Evolutionary conservation across 2,888 invertebrate species (phyloP), one percentile per base, ranked within the genome.

Genomic region (Minunthozetes semirufus): DNA sequence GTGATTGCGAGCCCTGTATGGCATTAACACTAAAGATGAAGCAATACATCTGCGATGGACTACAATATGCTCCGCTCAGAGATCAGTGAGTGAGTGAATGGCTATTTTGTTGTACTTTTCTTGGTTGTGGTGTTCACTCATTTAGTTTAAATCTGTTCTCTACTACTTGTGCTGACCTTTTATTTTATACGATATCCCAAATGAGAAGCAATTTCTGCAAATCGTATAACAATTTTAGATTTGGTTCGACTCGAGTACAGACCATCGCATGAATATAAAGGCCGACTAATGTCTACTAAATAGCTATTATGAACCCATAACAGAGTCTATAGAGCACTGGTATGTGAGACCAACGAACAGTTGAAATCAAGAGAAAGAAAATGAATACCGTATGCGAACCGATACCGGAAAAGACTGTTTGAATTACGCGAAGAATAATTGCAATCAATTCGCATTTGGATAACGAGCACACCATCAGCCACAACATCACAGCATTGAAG

Each of bases 391-490:
- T n/a, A 19, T 50, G 17, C 4, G 50, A 50, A 27, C 27, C 33
- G 27, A 15, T 61, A 25, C 61, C 25, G 61, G 27, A 61, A 33
- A 63, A 38, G n/a, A 50, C 17, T 50, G n/a, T 63, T 63, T 63
- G 63, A 63, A 63, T 63, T 63, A n/a, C 13, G n/a, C 25, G 63
- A 33, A 11, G 33, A 63, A 63, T 63, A 63, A 63, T 63, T 63
- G 63, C 63, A 63, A 63, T 63, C 63, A 63, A 63, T 63, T 63
- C 63, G 25, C 29, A 63, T 63, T 63, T 63, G 33, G n/a, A 27
- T 63, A 63, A 63, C 33, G 63, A 63, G 63, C 63, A 25, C 63
- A 63, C 29, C 33, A 63, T 63, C 29, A 63, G 33, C 50, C 50
- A 13, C 63, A 63, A 1, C 42, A 42, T 13, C 42, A 42, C 42